Evolutionary conservation across 2,888 invertebrate species (phyloP).

Genomic region (Sarcophaga rosellei): DNA sequence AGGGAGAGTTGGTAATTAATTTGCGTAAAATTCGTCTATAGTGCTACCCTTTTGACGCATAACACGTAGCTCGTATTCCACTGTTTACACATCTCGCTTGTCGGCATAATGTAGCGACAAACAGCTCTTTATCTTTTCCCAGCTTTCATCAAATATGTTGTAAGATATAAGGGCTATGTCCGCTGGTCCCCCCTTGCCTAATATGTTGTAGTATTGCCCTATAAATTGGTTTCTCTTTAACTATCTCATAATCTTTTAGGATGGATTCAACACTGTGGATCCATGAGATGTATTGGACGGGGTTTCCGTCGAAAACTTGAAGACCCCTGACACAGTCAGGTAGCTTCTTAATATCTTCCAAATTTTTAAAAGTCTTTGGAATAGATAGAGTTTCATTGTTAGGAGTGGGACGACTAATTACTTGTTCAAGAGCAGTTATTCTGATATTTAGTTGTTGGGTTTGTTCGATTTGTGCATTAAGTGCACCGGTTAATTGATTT

Average conservation of each 20-base stretch:
- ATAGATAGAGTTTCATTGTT: background rate
- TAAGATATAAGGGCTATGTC: constrained; percentile 49
- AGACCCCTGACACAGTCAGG: constrained; percentile 60
- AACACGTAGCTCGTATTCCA: too few species aligned
- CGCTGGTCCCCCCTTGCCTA: constrained; percentile 49
- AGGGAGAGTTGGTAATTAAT: too few species aligned
- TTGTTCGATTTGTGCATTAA: constrained; percentile 32
- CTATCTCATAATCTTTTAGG: constrained; percentile 56
- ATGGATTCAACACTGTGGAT: constrained; percentile 62
- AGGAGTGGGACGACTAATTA: background rate
- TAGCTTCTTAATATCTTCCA: constrained; percentile 35
- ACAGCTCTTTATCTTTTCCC: constrained; percentile 36
- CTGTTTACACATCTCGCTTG: too few species aligned
- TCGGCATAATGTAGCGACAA: too few species aligned
- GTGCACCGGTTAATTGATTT: constrained; percentile 26
- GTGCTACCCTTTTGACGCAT: too few species aligned
- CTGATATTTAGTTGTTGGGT: background rate
- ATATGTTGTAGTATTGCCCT: constrained; percentile 63
- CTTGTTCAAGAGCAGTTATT: background rate
- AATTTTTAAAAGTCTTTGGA: constrained; percentile 30
- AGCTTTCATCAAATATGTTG: constrained; percentile 61
- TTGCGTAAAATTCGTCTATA: too few species aligned
- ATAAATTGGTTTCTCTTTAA: constrained; percentile 56
- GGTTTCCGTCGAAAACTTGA: constrained; percentile 61
- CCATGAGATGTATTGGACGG: constrained; percentile 63